Evolutionary conservation across 2,113 vertebrate species (phyloP).

Genomic region (Podarcis muralis): DNA sequence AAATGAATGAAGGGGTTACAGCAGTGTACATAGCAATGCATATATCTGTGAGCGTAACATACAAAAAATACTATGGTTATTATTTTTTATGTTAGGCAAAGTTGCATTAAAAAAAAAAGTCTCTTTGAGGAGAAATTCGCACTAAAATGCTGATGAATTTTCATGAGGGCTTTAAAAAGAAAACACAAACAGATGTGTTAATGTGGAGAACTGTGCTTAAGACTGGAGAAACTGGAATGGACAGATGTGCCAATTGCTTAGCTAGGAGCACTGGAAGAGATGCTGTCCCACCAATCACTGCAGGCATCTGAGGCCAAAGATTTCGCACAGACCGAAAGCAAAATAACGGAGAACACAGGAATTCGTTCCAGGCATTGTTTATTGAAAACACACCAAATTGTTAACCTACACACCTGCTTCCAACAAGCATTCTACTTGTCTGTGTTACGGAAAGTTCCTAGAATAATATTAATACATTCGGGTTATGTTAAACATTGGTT

Average conservation of each 20-base stretch:
- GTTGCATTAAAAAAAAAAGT: too few species aligned
- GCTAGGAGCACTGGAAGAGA: neutral
- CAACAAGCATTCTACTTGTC: conserved; percentile 90
- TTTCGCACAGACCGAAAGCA: neutral
- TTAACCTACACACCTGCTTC: conserved; percentile 93
- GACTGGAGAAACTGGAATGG: too few species aligned
- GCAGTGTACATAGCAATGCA: too few species aligned
- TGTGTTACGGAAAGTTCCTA: conserved; percentile 90
- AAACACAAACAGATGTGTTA: too few species aligned
- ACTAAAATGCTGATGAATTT: too few species aligned
- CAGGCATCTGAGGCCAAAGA: neutral
- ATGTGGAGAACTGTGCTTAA: neutral
- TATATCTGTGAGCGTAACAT: too few species aligned
- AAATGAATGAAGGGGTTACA: too few species aligned
- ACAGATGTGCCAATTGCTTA: too few species aligned
- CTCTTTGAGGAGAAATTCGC: too few species aligned
- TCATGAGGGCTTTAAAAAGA: too few species aligned
- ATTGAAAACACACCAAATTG: conserved; percentile 97
- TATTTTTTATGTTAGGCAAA: too few species aligned
- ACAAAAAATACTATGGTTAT: too few species aligned
- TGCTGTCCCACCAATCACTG: neutral
- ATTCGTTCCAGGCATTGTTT: conserved; percentile 91
- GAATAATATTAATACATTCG: conserved; percentile 87
- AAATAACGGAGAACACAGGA: conserved; percentile 54
- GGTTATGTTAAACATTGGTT: conserved; percentile 84